Evolutionary conservation across 2,888 invertebrate genomes (phyloP).

Genomic region (Tortrix viridana): DNA sequence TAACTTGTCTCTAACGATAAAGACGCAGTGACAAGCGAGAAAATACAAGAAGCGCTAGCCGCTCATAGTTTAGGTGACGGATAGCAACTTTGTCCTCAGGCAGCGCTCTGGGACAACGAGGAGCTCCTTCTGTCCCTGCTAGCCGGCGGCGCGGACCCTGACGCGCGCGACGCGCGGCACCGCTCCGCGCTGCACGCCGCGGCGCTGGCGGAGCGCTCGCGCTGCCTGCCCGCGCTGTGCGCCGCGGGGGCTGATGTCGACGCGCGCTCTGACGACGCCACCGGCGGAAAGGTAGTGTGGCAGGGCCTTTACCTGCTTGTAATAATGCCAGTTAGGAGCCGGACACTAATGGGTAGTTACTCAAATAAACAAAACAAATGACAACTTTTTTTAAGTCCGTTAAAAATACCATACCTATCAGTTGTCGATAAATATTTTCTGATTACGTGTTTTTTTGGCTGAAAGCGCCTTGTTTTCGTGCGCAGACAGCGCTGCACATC

Average conservation of each 20-base stretch:
- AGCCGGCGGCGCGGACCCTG: conserved; percentile 86
- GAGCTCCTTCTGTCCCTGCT: conserved; percentile 93
- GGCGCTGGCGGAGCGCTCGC: conserved; percentile 90
- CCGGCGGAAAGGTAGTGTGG: conserved; percentile 85
- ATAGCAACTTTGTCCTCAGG: conserved; percentile 67
- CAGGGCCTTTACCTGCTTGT: not conserved
- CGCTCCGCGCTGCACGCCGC: conserved; percentile 93
- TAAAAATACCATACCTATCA: too few species aligned
- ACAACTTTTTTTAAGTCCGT: too few species aligned
- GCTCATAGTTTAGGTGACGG: not conserved
- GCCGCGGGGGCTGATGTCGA: conserved; percentile 89
- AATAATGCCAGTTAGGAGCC: too few species aligned
- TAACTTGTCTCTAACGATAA: too few species aligned
- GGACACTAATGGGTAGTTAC: too few species aligned
- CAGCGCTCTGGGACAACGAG: conserved; percentile 94
- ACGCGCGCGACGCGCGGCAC: conserved; percentile 90
- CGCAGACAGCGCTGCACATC: conserved; percentile 91
- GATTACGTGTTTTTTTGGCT: not conserved
- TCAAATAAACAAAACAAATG: too few species aligned
- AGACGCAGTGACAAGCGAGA: too few species aligned
- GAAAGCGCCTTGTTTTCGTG: not conserved
- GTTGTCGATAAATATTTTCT: too few species aligned
- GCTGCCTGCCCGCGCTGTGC: conserved; percentile 89
- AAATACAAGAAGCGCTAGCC: too few species aligned
- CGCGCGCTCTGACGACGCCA: conserved; percentile 86